Base-by-base conservation (phyloP, 2,113 vertebrate species). In the Austrofundulus limnaeus region DNA sequence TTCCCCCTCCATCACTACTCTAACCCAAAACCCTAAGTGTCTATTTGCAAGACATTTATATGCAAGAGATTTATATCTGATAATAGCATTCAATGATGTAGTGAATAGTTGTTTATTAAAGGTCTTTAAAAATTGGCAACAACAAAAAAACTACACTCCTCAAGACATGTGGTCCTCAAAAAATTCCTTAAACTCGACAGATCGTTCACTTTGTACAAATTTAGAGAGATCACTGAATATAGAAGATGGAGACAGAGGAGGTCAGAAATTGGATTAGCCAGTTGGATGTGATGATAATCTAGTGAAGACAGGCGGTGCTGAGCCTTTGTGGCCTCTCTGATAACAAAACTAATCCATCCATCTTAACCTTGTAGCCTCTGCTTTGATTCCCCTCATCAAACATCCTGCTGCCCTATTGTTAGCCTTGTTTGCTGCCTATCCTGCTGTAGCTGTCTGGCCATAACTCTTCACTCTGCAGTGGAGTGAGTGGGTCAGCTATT, bases 281-380 rank as follows among this genome's bases (percentile, higher is more conserved):
- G 66, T 78, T 74, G 72, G 75, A 78, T 74, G 77, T 76, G 77
- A 75, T 42, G 78, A 82, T 81, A 80, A 80, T 81, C 62, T 61
- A 39, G 61, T 28, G 62, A 74, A 68, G 80, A 81, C 11, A 57
- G 63, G 39, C 12, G 14, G 64, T 61, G 62, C 72, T 38, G 72
- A 20, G 51, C 70, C 66, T 75, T 25, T 20, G 34, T 81, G 73
- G 80, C 80, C 82, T 73, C 82, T 73, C 69, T 48, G 78, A 83
- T 86, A 87, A 87, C 77, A 80, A 72, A 76, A 66, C 78, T 83
- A 85, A 86, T 83, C 81, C 76, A 89, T 89, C 78, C 72, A 87
- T 83, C 67, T 86, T 87, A 86, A 84, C 82, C 82, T 80, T 49
- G 56, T 75, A 72, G 73, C 77, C 84, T 75, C 76, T 42, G 71